phyloP scores from a whole-genome alignment of 2,113 vertebrate species.

The Calyptommatus sinebrachiatus region DNA sequence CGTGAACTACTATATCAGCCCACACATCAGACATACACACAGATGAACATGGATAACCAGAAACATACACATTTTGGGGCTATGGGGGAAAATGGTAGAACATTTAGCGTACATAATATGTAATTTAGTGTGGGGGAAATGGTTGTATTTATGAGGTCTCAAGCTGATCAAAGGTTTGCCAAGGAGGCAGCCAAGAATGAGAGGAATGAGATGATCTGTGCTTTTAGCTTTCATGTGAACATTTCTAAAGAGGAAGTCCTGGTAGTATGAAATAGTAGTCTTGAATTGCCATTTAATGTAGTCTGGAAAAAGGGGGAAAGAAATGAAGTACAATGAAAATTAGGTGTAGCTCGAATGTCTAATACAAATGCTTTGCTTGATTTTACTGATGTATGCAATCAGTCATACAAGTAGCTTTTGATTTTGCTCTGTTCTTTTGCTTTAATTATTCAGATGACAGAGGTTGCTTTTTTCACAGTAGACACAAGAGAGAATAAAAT shows the following conservation, averaged over 20 bases:
- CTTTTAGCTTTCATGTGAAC: slow-evolving; percentile 5
- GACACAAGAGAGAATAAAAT: slow-evolving; percentile 10
- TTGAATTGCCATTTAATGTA: slow-evolving; percentile 36
- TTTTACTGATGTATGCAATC: slow-evolving; percentile 42
- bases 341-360: slow-evolving; percentile 21
- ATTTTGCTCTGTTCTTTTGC: slow-evolving; percentile 20
- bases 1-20: too few species aligned
- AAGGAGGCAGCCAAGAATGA: neutral
- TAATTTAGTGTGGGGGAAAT: neutral
- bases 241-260: slow-evolving; percentile 33
- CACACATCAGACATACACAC: too few species aligned
- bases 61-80: accelerated
- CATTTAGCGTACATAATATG: neutral
- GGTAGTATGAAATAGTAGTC: slow-evolving; percentile 34
- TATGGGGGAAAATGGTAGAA: neutral
- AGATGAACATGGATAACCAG: too few species aligned
- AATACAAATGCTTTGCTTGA: slow-evolving; percentile 16
- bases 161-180: slow-evolving; percentile 18
- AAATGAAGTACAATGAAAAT: slow-evolving; percentile 33
- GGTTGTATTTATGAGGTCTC: slow-evolving; percentile 19
- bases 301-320: slow-evolving; percentile 9
- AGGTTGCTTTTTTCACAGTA: neutral
- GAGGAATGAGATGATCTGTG: too few species aligned
- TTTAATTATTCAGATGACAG: slow-evolving; percentile 26
- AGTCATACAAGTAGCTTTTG: slow-evolving; percentile 32